Conservation (phyloP, 2,797 vertebrate genomes). For the Pipistrellus pipistrellus region DNA sequence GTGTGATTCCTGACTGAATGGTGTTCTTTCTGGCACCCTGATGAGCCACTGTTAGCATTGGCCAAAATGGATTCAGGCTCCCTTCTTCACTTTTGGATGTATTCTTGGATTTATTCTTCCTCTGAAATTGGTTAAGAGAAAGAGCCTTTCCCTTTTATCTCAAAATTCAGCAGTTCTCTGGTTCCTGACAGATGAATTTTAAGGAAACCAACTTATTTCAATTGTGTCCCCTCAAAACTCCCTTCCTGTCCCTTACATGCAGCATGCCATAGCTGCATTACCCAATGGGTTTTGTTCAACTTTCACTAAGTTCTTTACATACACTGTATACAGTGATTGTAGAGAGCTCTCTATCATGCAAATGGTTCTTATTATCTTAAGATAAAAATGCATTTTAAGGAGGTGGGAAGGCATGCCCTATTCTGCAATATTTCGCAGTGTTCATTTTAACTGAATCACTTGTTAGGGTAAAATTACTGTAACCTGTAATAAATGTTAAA, state of each 20-base stretch:
- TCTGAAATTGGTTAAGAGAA: constrained; percentile 46
- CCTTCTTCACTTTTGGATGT: constrained; percentile 6
- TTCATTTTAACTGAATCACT: constrained; percentile 79
- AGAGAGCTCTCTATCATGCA: not conserved
- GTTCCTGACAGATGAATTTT: not conserved
- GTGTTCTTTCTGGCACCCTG: constrained; percentile 1
- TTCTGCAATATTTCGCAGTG: constrained; percentile 74
- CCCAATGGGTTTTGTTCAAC: not conserved
- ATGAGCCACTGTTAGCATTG: not conserved
- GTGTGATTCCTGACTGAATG: not conserved
- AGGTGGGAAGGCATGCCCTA: constrained; percentile 53
- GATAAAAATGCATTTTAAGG: constrained; percentile 39
- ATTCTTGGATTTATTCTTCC: constrained; percentile 57
- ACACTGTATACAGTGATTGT: not conserved
- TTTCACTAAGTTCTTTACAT: not conserved
- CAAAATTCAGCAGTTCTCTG: not conserved
- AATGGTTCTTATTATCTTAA: constrained; percentile 13
- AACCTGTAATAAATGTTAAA: constrained; percentile 83
- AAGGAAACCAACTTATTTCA: constrained; percentile 8
- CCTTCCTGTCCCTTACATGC: not conserved
- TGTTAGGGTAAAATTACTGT: constrained; percentile 76
- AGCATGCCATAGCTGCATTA: not conserved
- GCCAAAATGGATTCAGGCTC: not conserved
- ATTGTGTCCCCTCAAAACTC: not conserved
- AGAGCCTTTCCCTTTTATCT: constrained; percentile 15